Evolutionary conservation across 2,888 invertebrate species (phyloP).

Genomic region (Eristalis intricaria): DNA sequence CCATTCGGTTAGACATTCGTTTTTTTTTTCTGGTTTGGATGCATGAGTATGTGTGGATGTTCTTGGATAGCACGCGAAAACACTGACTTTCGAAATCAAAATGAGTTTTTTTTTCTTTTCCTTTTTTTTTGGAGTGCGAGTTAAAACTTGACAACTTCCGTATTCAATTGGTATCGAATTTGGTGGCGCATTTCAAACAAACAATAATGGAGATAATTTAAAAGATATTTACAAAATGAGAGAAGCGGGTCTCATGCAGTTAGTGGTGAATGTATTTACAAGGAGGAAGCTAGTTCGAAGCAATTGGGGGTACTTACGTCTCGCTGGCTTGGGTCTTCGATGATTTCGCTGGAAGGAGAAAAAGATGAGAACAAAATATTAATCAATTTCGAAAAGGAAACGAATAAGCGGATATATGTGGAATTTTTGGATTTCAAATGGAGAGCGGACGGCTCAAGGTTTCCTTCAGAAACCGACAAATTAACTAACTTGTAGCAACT

Average conservation of each 20-base stretch:
- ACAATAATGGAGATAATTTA: slow-evolving; percentile 10
- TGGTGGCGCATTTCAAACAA: neutral
- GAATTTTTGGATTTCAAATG: neutral
- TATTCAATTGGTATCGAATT: neutral
- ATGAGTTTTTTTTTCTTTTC: neutral
- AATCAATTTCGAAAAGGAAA: neutral
- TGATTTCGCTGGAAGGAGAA: slow-evolving; percentile 78
- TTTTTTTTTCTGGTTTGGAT: neutral
- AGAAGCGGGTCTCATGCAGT: slow-evolving; percentile 46
- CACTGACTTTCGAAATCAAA: neutral
- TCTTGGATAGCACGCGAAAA: neutral
- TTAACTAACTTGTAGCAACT: too few species aligned
- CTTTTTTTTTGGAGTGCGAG: neutral
- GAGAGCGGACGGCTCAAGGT: too few species aligned
- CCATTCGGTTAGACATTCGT: neutral
- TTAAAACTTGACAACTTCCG: neutral
- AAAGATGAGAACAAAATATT: neutral
- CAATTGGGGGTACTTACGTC: slow-evolving; percentile 78
- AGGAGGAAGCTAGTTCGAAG: slow-evolving; percentile 31
- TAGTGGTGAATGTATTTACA: slow-evolving; percentile 61
- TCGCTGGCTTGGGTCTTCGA: slow-evolving; percentile 79
- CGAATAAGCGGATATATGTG: too few species aligned
- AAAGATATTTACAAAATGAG: slow-evolving; percentile 40
- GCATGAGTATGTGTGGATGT: neutral
- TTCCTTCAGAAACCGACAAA: too few species aligned